Evolutionary conservation across 2,888 invertebrate species (phyloP).

Genomic region (Halictus ligatus): DNA sequence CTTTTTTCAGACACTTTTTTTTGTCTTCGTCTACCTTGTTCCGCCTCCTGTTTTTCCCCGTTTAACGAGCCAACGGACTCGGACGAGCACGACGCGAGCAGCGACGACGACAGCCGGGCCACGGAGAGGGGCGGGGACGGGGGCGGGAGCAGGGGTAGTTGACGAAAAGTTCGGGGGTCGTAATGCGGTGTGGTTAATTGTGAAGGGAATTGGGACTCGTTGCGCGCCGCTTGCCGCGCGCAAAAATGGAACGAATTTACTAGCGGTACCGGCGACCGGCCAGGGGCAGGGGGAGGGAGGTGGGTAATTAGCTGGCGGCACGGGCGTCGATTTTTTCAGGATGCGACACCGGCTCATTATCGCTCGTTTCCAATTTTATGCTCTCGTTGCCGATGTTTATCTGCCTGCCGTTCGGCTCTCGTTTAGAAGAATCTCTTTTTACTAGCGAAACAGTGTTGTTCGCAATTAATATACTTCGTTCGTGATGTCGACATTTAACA

Average conservation of each 20-base stretch:
- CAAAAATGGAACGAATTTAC: constrained; percentile 52
- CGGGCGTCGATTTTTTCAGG: constrained; percentile 25
- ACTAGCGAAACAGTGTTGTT: no score
- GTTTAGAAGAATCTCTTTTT: no score
- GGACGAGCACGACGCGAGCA: constrained; percentile 47
- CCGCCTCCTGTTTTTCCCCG: constrained; percentile 17
- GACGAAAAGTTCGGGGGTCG: constrained; percentile 63
- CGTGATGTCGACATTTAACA: no score
- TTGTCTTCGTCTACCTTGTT: constrained; percentile 47
- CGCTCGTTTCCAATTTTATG: constrained; percentile 20
- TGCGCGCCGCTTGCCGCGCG: constrained; percentile 45
- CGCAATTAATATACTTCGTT: no score
- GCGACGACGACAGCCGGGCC: neutral
- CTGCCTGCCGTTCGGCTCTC: no score
- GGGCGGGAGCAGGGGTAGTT: constrained; percentile 10
- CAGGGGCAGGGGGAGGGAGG: no score
- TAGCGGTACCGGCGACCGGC: neutral
- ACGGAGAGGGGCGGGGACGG: neutral
- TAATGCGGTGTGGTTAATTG: constrained; percentile 57
- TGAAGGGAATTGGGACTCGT: constrained; percentile 57
- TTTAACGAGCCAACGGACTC: constrained; percentile 64
- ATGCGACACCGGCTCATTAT: constrained; percentile 12
- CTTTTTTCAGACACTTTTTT: constrained; percentile 67
- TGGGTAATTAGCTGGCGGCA: constrained; percentile 46
- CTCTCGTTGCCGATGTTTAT: neutral